Evolutionary conservation across 2,888 invertebrate species (phyloP).

Genomic region (Julus scandinavius): DNA sequence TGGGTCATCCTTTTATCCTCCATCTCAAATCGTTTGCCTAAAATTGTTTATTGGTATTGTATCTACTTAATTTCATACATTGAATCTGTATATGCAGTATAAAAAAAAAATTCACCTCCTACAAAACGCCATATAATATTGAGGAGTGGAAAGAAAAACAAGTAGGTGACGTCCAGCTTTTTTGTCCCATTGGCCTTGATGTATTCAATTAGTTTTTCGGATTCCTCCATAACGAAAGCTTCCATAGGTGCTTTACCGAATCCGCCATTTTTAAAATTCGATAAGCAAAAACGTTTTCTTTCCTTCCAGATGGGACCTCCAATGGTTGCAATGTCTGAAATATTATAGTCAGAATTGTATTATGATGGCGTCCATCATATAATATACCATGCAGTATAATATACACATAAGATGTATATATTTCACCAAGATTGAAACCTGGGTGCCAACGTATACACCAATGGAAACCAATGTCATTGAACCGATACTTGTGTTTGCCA

Average conservation of each 20-base stretch:
- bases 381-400: background rate
- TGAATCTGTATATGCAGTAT: too few relatives aligned
- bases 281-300: slow-evolving; percentile 7
- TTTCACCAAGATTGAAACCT: too few relatives aligned
- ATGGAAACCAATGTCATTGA: too few relatives aligned
- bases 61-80: background rate
- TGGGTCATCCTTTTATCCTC: background rate
- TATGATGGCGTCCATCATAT: background rate
- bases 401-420: too few relatives aligned
- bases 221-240: slow-evolving; percentile 15
- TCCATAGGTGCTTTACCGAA: background rate
- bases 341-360: background rate
- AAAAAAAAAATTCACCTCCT: background rate
- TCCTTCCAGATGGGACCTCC: slow-evolving; percentile 30
- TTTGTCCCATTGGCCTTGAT: background rate
- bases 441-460: too few relatives aligned
- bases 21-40: slow-evolving; percentile 24
- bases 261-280: slow-evolving; percentile 26
- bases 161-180: background rate
- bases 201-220: slow-evolving; percentile 2
- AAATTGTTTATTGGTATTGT: background rate
- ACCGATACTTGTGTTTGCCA: too few relatives aligned
- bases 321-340: background rate
- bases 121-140: slow-evolving; percentile 29
- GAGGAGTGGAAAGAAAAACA: background rate